Conservation (phyloP, 2,113 vertebrate species). For the Zingel zingel region DNA sequence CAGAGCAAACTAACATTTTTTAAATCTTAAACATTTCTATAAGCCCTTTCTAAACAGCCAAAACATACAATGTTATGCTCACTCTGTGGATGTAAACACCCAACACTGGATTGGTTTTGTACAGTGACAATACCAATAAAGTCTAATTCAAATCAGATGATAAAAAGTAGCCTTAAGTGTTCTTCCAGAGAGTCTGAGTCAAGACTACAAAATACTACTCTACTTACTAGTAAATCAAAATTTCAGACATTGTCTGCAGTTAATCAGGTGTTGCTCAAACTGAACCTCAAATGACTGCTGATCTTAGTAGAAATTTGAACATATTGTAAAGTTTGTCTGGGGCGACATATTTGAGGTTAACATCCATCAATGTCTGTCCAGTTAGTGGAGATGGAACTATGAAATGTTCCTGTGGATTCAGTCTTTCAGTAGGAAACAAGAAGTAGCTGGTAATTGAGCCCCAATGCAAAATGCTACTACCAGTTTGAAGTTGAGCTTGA, state of each 20-base stretch:
- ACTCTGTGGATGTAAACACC: no score
- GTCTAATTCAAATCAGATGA: neutral
- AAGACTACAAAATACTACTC: no score
- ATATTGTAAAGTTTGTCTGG: neutral
- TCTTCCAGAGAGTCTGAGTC: neutral
- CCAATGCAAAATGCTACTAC: neutral
- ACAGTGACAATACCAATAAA: neutral
- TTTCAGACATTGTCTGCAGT: neutral
- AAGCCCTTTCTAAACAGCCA: neutral
- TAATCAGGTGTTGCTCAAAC: neutral
- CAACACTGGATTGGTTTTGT: neutral
- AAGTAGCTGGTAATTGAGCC: neutral
- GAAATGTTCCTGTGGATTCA: neutral
- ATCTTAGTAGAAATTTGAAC: neutral
- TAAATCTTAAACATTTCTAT: no score
- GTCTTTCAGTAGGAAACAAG: neutral
- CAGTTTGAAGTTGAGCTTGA: neutral
- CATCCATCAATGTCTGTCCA: neutral
- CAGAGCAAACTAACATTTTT: neutral
- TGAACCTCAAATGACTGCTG: neutral
- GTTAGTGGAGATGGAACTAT: neutral
- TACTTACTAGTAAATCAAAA: neutral
- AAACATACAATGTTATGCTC: neutral
- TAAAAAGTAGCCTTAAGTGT: neutral
- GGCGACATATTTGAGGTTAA: neutral